Conservation (phyloP, 2,113 vertebrate genomes). For the Pagrus major region DNA sequence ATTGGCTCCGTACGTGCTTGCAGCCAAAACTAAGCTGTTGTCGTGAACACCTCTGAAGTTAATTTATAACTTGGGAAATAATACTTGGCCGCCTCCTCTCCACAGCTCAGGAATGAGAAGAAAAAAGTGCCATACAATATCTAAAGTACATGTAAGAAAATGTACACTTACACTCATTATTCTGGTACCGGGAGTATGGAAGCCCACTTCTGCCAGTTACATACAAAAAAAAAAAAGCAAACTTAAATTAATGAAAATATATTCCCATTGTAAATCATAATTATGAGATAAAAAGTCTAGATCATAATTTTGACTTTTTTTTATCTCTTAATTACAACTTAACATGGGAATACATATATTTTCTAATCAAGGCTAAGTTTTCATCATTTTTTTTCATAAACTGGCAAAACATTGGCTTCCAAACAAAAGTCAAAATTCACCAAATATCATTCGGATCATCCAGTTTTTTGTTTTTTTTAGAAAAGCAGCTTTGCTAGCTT, state of each 20-base stretch:
- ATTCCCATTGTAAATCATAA: too few species aligned
- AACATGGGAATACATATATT: too few species aligned
- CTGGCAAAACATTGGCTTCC: too few species aligned
- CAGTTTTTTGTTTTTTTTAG: not conserved
- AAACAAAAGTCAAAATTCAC: not conserved
- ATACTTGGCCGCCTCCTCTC: not conserved
- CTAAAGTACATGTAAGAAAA: not conserved
- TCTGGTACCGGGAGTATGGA: slow-evolving; percentile 20
- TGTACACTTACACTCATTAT: not conserved
- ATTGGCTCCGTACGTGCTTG: not conserved
- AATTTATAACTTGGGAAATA: slow-evolving; percentile 20
- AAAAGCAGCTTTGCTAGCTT: slow-evolving; percentile 6
- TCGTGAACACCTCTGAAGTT: not conserved
- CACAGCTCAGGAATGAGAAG: slow-evolving; percentile 19
- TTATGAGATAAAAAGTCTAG: too few species aligned
- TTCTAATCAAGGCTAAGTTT: too few species aligned
- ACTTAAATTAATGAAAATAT: too few species aligned
- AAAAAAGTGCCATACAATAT: not conserved
- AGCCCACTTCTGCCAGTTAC: too few species aligned
- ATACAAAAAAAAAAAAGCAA: too few species aligned
- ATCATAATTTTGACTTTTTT: too few species aligned
- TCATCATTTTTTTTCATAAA: too few species aligned
- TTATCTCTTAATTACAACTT: too few species aligned
- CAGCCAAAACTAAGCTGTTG: not conserved
- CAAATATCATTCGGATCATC: not conserved